phyloP scores from a whole-genome alignment of 2,113 vertebrate species.

The Dasyurus viverrinus region DNA sequence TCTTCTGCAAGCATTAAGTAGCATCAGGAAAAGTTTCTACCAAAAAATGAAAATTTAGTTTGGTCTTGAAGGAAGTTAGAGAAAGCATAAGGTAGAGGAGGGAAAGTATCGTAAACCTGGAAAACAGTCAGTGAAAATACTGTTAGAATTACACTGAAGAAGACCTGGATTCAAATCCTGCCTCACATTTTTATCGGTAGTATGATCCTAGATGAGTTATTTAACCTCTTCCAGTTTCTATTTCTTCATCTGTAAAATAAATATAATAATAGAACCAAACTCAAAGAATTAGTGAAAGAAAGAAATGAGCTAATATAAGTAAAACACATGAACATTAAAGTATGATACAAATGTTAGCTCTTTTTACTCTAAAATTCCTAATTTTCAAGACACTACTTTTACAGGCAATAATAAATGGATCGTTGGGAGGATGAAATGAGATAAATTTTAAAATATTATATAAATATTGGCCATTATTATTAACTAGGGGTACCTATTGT shows the following conservation, averaged over 20 bases:
- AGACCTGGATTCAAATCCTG: background rate
- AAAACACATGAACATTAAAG: background rate
- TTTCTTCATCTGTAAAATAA: background rate
- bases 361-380: background rate
- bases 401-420: background rate
- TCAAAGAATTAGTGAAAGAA: background rate
- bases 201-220: background rate
- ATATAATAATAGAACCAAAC: background rate
- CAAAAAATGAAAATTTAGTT: background rate
- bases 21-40: background rate
- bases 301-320: background rate
- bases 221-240: background rate
- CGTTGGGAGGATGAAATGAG: background rate
- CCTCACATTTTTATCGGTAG: background rate
- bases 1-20: background rate
- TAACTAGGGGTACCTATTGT: background rate
- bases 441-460: background rate
- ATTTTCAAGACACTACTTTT: background rate
- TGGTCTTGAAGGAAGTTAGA: background rate
- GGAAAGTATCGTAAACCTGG: background rate
- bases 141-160: background rate
- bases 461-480: background rate
- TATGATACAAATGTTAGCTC: background rate
- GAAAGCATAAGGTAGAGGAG: background rate
- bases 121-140: background rate